Conservation (phyloP, 2,113 vertebrate species). For the Trinectes maculatus region DNA sequence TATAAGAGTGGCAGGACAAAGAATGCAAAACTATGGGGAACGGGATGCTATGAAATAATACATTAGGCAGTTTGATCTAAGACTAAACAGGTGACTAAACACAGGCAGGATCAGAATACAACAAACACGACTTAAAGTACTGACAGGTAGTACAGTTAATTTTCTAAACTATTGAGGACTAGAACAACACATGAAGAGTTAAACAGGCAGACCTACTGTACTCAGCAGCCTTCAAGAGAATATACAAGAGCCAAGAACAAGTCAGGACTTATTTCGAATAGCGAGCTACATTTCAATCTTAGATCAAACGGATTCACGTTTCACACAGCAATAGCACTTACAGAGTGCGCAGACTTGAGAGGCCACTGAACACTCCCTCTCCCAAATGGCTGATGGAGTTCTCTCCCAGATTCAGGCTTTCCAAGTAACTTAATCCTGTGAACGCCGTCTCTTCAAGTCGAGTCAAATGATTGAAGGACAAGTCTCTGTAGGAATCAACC, state of each 20-base stretch:
- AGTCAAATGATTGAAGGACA: conserved; percentile 94
- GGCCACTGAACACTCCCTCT: conserved; percentile 90
- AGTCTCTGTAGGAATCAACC: conserved; percentile 81
- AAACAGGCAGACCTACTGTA: conserved; percentile 50
- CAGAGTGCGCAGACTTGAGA: conserved; percentile 89
- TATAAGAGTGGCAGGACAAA: background rate
- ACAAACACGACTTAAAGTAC: conserved; percentile 7
- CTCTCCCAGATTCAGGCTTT: conserved; percentile 91
- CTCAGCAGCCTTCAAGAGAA: conserved; percentile 38
- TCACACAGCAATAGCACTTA: conserved; percentile 78
- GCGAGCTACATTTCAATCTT: background rate
- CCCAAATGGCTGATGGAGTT: conserved; percentile 92
- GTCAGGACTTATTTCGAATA: conserved; percentile 6
- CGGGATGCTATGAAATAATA: conserved; percentile 8
- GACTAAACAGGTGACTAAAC: conserved; percentile 13
- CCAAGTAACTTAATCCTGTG: conserved; percentile 87
- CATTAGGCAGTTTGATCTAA: background rate
- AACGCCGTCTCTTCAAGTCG: conserved; percentile 93
- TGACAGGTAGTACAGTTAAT: too few species aligned
- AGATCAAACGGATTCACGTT: background rate
- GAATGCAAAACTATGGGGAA: background rate
- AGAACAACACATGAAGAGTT: conserved; percentile 21
- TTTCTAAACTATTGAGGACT: background rate
- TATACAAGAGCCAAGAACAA: conserved; percentile 49
- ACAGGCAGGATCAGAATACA: conserved; percentile 8